A percentile compares a stretch with the other conserved stretches of the same genome.
Conservation (phyloP, 2,113 vertebrate genomes). For the Coreoperca whiteheadi region DNA sequence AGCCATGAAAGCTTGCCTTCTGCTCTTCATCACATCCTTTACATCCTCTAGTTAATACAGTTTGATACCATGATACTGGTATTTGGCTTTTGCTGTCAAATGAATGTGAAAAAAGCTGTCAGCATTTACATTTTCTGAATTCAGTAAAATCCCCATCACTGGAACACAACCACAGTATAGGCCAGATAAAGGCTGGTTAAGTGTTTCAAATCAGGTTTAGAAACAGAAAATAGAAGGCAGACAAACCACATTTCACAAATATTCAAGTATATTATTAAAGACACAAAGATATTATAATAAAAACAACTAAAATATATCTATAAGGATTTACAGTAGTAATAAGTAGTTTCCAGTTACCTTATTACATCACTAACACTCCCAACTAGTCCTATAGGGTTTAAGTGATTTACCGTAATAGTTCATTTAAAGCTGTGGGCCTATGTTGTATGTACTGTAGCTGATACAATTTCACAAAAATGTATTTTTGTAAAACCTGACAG, state of each 20-base stretch:
- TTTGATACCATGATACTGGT: conserved; percentile 24
- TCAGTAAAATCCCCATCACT: background rate
- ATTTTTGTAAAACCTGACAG: background rate
- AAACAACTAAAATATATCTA: background rate
- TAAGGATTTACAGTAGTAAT: background rate
- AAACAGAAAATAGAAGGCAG: background rate
- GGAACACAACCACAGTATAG: background rate
- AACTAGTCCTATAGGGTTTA: background rate
- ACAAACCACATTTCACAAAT: background rate
- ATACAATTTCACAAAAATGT: background rate
- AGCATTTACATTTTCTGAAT: conserved; percentile 25
- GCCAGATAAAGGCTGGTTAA: background rate
- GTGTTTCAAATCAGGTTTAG: background rate
- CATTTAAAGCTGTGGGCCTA: background rate
- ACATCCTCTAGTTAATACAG: conserved; percentile 49
- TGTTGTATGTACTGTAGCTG: background rate
- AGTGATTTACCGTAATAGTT: background rate
- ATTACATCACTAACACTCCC: background rate
- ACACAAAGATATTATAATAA: background rate
- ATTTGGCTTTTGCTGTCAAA: conserved; percentile 21
- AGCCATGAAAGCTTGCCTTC: conserved; percentile 64
- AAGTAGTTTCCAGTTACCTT: background rate
- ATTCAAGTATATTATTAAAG: background rate
- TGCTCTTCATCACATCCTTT: conserved; percentile 63
- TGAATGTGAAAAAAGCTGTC: background rate